phyloP scores from a whole-genome alignment of 2,888 invertebrate genomes.

The Sussaba pulchella region DNA sequence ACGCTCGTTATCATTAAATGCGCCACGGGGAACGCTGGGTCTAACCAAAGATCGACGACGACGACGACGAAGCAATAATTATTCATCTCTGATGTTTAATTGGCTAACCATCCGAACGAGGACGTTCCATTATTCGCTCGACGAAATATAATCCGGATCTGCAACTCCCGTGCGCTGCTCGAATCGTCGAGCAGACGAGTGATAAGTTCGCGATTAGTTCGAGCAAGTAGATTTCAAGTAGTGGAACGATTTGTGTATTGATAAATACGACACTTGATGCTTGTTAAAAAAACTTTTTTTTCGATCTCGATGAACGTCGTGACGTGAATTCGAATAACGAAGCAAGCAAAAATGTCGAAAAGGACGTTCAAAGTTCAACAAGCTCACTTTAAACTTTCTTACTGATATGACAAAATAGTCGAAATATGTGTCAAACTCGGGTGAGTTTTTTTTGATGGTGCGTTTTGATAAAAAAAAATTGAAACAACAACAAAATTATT shows the following conservation, averaged over 20 bases:
- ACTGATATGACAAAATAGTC: not conserved
- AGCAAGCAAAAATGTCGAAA: not conserved
- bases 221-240: not conserved
- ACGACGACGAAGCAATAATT: too few species aligned
- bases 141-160: not conserved
- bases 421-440: not conserved
- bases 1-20: constrained; percentile 6
- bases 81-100: constrained; percentile 4
- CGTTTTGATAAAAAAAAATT: not conserved
- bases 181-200: not conserved
- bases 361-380: not conserved
- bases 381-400: not conserved
- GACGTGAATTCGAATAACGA: not conserved
- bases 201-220: constrained; percentile 1
- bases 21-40: too few species aligned
- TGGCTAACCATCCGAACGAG: not conserved
- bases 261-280: too few species aligned
- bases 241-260: not conserved
- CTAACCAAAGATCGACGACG: not conserved
- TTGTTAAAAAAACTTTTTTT: too few species aligned
- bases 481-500: not conserved
- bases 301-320: not conserved
- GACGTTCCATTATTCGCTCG: not conserved
- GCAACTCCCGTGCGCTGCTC: not conserved
- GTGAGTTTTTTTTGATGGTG: not conserved